These are phyloP conservation scores for Drosophila cardini DNA, from an alignment of 1,140 invertebrate species.

Conservation along the genomic window DNA sequence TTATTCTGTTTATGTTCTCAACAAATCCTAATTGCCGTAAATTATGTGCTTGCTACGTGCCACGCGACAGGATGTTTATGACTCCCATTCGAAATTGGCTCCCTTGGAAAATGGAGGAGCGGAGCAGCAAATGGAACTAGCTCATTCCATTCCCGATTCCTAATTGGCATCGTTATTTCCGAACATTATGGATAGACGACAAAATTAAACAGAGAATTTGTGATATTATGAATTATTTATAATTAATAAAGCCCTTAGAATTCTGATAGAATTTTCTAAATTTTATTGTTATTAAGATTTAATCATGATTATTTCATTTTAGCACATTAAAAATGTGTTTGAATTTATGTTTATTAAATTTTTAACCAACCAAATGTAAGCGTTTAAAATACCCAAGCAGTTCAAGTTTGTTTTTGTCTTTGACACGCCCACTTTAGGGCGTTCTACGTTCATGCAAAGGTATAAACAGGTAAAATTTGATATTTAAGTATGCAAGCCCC, in stretches of 20 bases:
- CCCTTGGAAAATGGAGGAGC: too few relatives aligned
- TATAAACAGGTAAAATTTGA: too few relatives aligned
- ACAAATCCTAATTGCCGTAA: constrained; percentile 58
- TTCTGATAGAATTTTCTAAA: neutral
- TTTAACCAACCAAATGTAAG: too few relatives aligned
- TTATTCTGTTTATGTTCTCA: constrained; percentile 34
- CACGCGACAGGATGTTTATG: constrained; percentile 80
- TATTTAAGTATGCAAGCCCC: too few relatives aligned
- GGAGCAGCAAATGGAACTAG: neutral
- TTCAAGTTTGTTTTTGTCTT: too few relatives aligned
- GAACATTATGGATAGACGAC: neutral
- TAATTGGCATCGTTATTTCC: constrained; percentile 11
- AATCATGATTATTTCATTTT: too few relatives aligned
- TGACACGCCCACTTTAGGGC: too few relatives aligned
- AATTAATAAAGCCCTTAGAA: neutral
- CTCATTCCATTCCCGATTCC: neutral
- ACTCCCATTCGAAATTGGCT: neutral
- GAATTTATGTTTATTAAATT: too few relatives aligned
- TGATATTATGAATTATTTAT: neutral
- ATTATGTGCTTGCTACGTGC: constrained; percentile 43
- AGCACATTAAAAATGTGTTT: too few relatives aligned
- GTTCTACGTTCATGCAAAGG: too few relatives aligned
- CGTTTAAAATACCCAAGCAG: too few relatives aligned
- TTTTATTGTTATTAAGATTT: neutral
- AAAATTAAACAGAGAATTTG: neutral